Percentiles rank a stretch among this genome's conserved stretches.
These are phyloP conservation scores for Lacanobia oleracea DNA, from an alignment of 2,888 invertebrate genomes.

Conservation along the genomic window DNA sequence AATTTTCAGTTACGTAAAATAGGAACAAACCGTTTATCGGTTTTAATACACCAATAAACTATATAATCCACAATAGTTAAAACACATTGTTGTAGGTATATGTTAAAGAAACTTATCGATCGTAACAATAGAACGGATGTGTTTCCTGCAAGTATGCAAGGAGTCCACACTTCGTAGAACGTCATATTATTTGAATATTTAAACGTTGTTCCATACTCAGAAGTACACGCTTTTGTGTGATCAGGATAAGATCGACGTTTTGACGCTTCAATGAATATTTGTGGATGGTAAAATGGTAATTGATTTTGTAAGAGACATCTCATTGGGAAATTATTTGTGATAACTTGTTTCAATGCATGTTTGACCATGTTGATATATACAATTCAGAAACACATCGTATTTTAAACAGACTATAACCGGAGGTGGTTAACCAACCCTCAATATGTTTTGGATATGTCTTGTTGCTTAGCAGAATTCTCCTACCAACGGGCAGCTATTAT, in stretches of 20 bases:
- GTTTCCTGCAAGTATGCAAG: constrained; percentile 74
- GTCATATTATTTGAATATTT: constrained; percentile 59
- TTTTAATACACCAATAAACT: neutral
- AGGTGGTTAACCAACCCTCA: neutral
- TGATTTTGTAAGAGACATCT: neutral
- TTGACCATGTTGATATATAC: neutral
- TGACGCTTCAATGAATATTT: constrained; percentile 18
- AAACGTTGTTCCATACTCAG: constrained; percentile 55
- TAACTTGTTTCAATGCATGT: no score
- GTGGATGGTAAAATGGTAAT: neutral
- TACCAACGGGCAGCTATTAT: neutral
- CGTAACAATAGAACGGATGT: constrained; percentile 78
- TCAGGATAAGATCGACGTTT: constrained; percentile 40
- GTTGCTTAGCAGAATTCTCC: neutral
- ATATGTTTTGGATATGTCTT: neutral
- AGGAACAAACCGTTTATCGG: no score
- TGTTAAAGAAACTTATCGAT: constrained; percentile 64
- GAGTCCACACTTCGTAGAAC: constrained; percentile 67
- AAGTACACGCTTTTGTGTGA: constrained; percentile 46
- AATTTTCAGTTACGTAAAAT: neutral
- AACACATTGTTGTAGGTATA: constrained; percentile 47
- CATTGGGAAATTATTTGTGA: neutral
- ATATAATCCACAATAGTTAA: constrained; percentile 32
- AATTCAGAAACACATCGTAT: neutral
- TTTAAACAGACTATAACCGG: neutral